These are phyloP conservation scores for Idris sp. DNA, from an alignment of 1,140 invertebrate genomes.

Conservation along the genomic window DNA sequence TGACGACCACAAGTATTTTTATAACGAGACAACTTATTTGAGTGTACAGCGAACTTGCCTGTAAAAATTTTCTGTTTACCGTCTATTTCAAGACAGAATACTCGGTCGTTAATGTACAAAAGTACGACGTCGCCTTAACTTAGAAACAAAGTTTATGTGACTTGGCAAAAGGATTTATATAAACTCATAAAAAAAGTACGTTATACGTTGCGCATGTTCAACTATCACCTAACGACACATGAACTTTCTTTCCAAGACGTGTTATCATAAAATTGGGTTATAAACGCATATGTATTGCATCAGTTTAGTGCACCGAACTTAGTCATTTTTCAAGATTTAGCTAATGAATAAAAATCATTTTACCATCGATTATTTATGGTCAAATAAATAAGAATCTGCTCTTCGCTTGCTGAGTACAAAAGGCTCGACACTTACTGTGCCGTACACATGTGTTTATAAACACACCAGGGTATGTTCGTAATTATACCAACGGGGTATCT, in stretches of 20 bases:
- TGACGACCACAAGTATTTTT: slow-evolving; percentile 14
- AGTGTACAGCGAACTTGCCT: neutral
- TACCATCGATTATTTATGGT: neutral
- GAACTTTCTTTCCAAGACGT: slow-evolving; percentile 36
- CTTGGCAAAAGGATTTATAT: slow-evolving; percentile 30
- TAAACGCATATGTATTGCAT: slow-evolving; percentile 29
- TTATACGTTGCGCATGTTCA: slow-evolving; percentile 13
- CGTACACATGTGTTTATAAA: slow-evolving; percentile 16
- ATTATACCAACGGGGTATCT: too few relatives aligned
- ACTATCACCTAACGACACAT: slow-evolving; percentile 13
- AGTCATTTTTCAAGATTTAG: slow-evolving; percentile 1
- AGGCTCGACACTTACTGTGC: slow-evolving; percentile 1
- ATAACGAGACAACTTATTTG: slow-evolving; percentile 14
- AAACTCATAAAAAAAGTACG: slow-evolving; percentile 8
- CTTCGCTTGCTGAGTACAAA: slow-evolving; percentile 29
- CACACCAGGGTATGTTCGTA: slow-evolving; percentile 12
- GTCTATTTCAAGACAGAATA: slow-evolving; percentile 12
- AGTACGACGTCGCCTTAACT: slow-evolving; percentile 53
- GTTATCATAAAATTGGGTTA: slow-evolving; percentile 6
- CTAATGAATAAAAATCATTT: neutral
- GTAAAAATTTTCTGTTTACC: slow-evolving; percentile 10
- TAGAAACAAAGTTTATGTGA: slow-evolving; percentile 43
- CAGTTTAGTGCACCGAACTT: slow-evolving; percentile 1
- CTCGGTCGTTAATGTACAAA: slow-evolving; percentile 52
- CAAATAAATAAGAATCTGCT: slow-evolving; percentile 1